A percentile compares a stretch with the other conserved stretches of the same genome.
Conservation (phyloP, 1,140 invertebrate species). For the Phortica variegata region DNA sequence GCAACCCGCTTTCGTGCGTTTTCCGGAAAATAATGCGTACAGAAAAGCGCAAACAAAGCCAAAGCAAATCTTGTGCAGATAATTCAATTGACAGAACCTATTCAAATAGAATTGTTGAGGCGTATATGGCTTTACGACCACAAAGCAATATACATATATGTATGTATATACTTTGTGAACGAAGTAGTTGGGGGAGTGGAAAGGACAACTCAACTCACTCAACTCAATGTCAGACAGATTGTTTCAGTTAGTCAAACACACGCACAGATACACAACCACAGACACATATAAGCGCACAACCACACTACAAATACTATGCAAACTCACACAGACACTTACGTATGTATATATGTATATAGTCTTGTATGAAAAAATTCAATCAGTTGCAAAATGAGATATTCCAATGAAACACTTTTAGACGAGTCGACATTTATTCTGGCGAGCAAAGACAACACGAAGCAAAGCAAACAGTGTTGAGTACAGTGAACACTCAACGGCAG, state of each 20-base stretch:
- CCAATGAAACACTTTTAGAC: not conserved
- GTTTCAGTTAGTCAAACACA: not conserved
- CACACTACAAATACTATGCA: too few relatives aligned
- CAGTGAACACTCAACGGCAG: too few relatives aligned
- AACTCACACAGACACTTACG: too few relatives aligned
- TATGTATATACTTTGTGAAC: not conserved
- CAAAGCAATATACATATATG: constrained; percentile 5
- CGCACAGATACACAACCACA: not conserved
- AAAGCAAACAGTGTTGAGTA: not conserved
- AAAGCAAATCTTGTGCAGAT: constrained; percentile 1
- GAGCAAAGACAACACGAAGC: not conserved
- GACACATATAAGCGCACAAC: not conserved
- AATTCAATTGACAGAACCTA: constrained; percentile 23
- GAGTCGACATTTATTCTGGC: too few relatives aligned
- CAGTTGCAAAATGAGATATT: too few relatives aligned
- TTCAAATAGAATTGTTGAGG: constrained; percentile 28
- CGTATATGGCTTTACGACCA: constrained; percentile 21
- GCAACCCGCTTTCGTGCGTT: too few relatives aligned
- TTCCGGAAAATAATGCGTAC: not conserved
- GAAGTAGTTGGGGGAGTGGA: too few relatives aligned
- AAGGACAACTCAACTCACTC: too few relatives aligned
- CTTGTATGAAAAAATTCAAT: too few relatives aligned
- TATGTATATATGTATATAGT: too few relatives aligned
- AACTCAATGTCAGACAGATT: too few relatives aligned
- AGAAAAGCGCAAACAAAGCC: not conserved